phyloP scores from a whole-genome alignment of 2,113 vertebrate genomes.

The Hiodon alosoides region DNA sequence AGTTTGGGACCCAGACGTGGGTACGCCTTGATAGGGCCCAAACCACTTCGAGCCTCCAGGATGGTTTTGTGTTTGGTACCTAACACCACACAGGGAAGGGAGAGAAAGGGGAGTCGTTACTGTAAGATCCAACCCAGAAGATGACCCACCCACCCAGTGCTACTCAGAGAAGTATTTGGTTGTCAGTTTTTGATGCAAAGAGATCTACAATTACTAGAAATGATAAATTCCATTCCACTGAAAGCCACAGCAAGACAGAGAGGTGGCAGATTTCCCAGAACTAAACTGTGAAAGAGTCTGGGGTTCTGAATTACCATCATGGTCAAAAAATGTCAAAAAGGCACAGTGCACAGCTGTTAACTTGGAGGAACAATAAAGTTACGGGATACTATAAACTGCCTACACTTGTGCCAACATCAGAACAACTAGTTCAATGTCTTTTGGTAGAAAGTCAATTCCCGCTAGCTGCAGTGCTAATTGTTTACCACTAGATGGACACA shows the following conservation, averaged over 20 bases:
- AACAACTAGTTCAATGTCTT: neutral
- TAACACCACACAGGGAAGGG: constrained; percentile 34
- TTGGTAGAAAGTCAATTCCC: neutral
- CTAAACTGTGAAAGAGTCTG: no score
- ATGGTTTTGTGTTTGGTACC: constrained; percentile 97
- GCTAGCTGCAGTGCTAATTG: neutral
- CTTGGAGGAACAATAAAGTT: neutral
- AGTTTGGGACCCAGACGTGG: constrained; percentile 76
- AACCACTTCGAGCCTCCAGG: constrained; percentile 80
- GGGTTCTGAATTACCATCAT: no score
- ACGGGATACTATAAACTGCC: neutral
- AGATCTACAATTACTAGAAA: neutral
- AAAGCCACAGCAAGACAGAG: neutral
- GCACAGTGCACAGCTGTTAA: neutral
- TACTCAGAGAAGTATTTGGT: neutral
- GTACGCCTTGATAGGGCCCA: constrained; percentile 87
- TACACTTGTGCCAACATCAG: neutral
- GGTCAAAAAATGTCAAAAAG: no score
- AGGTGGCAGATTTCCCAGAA: no score
- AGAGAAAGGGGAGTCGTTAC: neutral
- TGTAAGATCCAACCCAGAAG: neutral
- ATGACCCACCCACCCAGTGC: neutral
- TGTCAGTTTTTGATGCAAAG: neutral
- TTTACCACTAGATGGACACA: constrained; percentile 20
- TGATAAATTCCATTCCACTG: neutral